Percentiles rank a stretch among this genome's conserved stretches.
phyloP scores from a whole-genome alignment of 23 tunicate genomes.

The Clavelina lepadiformis region DNA sequence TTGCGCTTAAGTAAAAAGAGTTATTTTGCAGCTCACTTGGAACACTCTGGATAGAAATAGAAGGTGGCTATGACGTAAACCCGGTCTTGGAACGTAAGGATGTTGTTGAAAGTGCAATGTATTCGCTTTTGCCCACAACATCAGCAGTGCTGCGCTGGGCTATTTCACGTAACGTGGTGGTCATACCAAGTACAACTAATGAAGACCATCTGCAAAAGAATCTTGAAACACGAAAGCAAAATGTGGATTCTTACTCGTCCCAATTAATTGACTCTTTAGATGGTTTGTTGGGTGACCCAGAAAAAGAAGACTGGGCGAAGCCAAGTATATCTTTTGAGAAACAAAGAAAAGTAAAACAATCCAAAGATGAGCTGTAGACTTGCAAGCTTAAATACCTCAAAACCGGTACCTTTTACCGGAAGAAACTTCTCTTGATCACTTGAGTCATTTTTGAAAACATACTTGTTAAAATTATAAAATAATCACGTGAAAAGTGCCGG shows the following conservation, averaged over 20 bases:
- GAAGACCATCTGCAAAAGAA: conserved; percentile 39
- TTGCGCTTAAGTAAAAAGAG: too few species aligned
- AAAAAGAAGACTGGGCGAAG: not conserved
- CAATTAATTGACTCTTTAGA: conserved; percentile 12
- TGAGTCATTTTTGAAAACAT: too few species aligned
- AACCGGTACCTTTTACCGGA: too few species aligned
- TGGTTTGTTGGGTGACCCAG: conserved; percentile 7
- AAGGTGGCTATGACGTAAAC: conserved; percentile 6
- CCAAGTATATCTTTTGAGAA: too few species aligned
- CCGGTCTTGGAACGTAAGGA: not conserved
- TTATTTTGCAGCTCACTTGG: conserved; percentile 13
- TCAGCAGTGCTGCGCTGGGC: conserved; percentile 44
- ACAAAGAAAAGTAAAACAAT: not conserved
- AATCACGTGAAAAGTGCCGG: too few species aligned
- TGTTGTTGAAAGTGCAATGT: not conserved
- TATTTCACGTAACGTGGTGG: conserved; percentile 22
- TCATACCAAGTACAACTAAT: conserved; percentile 37
- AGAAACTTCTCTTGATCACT: too few species aligned
- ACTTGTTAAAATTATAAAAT: too few species aligned
- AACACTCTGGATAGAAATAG: conserved; percentile 12
- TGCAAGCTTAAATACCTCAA: not conserved
- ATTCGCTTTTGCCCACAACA: conserved; percentile 6
- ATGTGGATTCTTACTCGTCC: not conserved
- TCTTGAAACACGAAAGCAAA: conserved; percentile 4
- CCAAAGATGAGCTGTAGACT: not conserved